Conservation (phyloP, 2,797 vertebrate genomes). For the Microctenopoma lineatum region DNA sequence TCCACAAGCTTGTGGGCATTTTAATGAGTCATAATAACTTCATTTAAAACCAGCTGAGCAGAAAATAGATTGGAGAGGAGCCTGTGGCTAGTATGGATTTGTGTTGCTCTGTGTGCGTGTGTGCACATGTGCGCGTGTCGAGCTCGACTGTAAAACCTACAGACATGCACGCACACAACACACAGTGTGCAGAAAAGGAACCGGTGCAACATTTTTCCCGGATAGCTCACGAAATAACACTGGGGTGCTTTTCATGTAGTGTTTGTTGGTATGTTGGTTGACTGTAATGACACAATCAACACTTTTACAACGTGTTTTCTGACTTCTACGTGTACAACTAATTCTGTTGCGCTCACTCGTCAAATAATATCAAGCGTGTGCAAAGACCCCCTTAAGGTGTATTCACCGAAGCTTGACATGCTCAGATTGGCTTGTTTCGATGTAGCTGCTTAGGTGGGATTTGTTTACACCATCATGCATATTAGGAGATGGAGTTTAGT, state of each 20-base stretch:
- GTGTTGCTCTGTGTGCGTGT: conserved; percentile 81
- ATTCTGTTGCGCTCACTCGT: neutral
- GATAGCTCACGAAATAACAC: conserved; percentile 35
- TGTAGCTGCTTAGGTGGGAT: neutral
- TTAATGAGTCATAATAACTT: conserved; percentile 99
- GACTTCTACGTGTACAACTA: neutral
- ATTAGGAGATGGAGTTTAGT: neutral
- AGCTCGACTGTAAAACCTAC: conserved; percentile 47
- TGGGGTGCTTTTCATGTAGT: conserved; percentile 24
- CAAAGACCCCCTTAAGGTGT: neutral
- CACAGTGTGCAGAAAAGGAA: neutral
- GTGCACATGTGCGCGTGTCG: conserved; percentile 19
- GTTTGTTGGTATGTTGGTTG: conserved; percentile 27
- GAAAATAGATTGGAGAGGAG: conserved; percentile 99
- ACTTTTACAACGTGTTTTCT: conserved; percentile 15
- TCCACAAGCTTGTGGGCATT: conserved; percentile 99
- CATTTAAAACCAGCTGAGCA: conserved; percentile 99
- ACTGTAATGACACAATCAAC: conserved; percentile 32
- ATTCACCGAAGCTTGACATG: neutral
- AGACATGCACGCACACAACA: conserved; percentile 7
- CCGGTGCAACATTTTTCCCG: conserved; percentile 47
- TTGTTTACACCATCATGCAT: neutral
- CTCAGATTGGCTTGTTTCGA: neutral
- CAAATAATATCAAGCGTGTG: neutral
- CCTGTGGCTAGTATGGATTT: conserved; percentile 99